These are phyloP conservation scores for Hyaena hyaena DNA, from an alignment of 2,113 vertebrate species.

Conservation along the genomic window DNA sequence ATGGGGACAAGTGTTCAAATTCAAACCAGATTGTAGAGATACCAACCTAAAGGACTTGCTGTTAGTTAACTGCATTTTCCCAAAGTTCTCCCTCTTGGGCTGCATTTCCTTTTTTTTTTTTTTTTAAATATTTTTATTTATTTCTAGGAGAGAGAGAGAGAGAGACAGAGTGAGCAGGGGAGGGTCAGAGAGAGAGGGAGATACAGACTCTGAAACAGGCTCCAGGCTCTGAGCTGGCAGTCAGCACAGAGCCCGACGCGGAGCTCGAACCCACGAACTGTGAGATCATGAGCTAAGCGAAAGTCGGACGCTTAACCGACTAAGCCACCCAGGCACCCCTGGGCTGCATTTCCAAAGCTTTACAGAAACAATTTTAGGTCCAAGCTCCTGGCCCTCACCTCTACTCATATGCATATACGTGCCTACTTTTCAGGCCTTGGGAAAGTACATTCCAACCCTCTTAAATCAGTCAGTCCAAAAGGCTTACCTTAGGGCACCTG, in stretches of 20 bases:
- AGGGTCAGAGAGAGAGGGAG: too few species aligned
- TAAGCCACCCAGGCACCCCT: too few species aligned
- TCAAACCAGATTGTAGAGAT: background rate
- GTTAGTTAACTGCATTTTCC: background rate
- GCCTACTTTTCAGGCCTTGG: background rate
- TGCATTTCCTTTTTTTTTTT: background rate
- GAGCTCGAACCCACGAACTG: too few species aligned
- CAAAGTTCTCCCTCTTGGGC: background rate
- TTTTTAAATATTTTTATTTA: too few species aligned
- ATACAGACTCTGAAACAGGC: too few species aligned
- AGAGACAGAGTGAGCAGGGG: too few species aligned
- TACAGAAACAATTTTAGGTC: background rate
- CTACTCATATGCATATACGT: background rate
- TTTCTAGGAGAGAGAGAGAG: too few species aligned
- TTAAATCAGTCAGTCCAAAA: background rate
- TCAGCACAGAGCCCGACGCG: too few species aligned
- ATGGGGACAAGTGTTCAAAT: background rate
- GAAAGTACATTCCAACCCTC: background rate
- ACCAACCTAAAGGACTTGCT: background rate
- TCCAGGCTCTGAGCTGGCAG: too few species aligned
- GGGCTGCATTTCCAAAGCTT: background rate
- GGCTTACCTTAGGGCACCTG: background rate
- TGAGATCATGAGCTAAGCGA: too few species aligned
- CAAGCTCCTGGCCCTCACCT: background rate
- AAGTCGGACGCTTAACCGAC: too few species aligned